These are phyloP conservation scores for Ips nitidus DNA, from an alignment of 1,140 invertebrate species.

Conservation along the genomic window DNA sequence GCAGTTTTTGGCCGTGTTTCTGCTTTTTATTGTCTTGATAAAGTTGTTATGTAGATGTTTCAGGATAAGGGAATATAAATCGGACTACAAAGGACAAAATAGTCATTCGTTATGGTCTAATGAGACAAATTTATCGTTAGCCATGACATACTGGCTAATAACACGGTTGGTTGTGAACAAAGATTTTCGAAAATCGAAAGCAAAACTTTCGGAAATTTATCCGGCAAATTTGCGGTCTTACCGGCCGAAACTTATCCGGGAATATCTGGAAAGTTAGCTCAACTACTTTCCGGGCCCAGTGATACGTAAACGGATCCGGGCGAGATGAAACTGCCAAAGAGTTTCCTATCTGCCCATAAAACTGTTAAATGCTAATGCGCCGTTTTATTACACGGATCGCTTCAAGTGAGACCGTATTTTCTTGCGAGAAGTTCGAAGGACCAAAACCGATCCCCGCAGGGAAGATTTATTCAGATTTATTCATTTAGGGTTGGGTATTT, in stretches of 20 bases:
- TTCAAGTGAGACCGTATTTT: conserved; percentile 29
- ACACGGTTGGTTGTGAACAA: background rate
- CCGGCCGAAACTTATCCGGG: conserved; percentile 27
- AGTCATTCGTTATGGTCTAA: conserved; percentile 17
- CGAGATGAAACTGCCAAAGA: conserved; percentile 34
- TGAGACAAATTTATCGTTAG: conserved; percentile 12
- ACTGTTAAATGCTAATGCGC: conserved; percentile 33
- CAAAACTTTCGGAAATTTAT: conserved; percentile 25
- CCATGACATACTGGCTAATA: background rate
- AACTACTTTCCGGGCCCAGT: conserved; percentile 27
- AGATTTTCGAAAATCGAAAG: background rate
- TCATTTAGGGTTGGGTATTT: background rate
- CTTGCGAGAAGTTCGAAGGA: conserved; percentile 13
- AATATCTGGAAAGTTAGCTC: conserved; percentile 27
- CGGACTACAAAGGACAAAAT: conserved; percentile 14
- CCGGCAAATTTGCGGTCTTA: conserved; percentile 32
- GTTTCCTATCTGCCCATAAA: conserved; percentile 32
- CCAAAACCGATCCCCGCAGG: conserved; percentile 8
- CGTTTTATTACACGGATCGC: conserved; percentile 33
- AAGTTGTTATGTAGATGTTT: conserved; percentile 31
- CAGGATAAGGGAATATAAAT: conserved; percentile 23
- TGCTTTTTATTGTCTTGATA: conserved; percentile 30
- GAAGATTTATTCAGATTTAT: conserved; percentile 12
- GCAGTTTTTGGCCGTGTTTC: conserved; percentile 27
- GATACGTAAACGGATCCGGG: conserved; percentile 29